Evolutionary conservation across 2,113 vertebrate genomes (phyloP), one percentile per base, ranked within the genome.

Genomic region (Syngnathoides biaculeatus): DNA sequence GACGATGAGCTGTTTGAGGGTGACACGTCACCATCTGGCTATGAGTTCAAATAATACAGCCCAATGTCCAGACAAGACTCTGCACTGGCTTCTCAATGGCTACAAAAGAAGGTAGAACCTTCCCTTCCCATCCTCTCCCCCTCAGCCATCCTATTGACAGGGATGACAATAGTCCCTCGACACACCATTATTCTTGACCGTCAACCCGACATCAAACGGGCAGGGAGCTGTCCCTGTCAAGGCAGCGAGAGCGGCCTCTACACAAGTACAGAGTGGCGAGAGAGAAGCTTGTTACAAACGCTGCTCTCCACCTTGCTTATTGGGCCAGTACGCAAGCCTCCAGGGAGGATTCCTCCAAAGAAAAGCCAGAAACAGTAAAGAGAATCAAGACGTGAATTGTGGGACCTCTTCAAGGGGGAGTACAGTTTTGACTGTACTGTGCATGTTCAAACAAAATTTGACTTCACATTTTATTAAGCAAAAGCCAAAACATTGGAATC

Each of bases 141-240:
- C 88, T 88, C 89, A 90, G 93, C 93, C 88, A 57, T 94, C 91
- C 93, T 94, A 95, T 96, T 97, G 96, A 98, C 95, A 94, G 89
- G 91, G 91, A 96, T 98, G 96, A 98, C 96, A 98, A 95, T 90
- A 84, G 95, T 98, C 97, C 96, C 97, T 94, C 82, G 96, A 95
- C 93, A 91, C 94, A 93, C 96, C 93, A 98, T 99, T 98, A 99
- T 97, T 95, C 94, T 91, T 94, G 95, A 93, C 97, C 94, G 93
- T 93, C 92, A 88, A 94, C 92, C 93, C 90, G 86, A 95, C 94
- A 96, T 99, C 95, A 98, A 96, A 97, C 93, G 92, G 84, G 91
- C 93, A 82, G 89, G 79, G 92, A 94, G 94, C 93, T 87, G 92
- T 93, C 92, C 90, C 93, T 94, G 95, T 94, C 94, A 95, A 93